phyloP scores from a whole-genome alignment of 2,113 vertebrate species.

The Oreochromis niloticus region DNA sequence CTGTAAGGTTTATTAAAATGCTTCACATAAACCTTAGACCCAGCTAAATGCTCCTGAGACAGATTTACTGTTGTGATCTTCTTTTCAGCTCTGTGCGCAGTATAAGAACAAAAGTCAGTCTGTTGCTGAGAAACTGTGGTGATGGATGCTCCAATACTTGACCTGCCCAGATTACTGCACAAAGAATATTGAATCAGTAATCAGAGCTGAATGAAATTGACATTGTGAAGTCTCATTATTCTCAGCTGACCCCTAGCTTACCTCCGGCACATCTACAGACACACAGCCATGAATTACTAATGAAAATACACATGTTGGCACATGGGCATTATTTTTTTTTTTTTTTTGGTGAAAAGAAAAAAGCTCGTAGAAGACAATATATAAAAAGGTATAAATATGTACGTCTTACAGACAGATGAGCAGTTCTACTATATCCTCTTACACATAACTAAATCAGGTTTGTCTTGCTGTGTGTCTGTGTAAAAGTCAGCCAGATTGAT shows the following conservation, averaged over 20 bases:
- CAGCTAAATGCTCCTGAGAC: not conserved
- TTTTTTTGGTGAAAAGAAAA: not conserved
- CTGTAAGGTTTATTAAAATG: not conserved
- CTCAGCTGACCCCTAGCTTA: constrained; percentile 13
- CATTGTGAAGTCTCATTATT: not conserved
- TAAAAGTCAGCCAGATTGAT: not conserved
- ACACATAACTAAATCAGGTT: not conserved
- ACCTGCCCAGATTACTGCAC: not conserved
- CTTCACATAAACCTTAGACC: not conserved
- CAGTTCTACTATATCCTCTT: not conserved
- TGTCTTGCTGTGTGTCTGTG: not conserved
- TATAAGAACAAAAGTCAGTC: not conserved
- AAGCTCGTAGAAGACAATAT: not conserved
- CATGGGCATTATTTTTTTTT: not conserved
- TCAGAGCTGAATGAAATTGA: not conserved
- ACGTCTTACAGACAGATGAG: not conserved
- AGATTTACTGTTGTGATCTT: not conserved
- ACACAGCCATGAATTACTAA: not conserved
- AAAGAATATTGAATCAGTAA: constrained; percentile 1
- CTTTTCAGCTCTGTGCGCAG: not conserved
- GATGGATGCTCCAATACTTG: not conserved
- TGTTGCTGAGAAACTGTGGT: not conserved
- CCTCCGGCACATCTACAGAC: not conserved
- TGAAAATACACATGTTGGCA: not conserved
- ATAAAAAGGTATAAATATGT: not conserved